A percentile compares a stretch with the other conserved stretches of the same genome.
Conservation (phyloP, 2,113 vertebrate genomes). For the Gallinago media region DNA sequence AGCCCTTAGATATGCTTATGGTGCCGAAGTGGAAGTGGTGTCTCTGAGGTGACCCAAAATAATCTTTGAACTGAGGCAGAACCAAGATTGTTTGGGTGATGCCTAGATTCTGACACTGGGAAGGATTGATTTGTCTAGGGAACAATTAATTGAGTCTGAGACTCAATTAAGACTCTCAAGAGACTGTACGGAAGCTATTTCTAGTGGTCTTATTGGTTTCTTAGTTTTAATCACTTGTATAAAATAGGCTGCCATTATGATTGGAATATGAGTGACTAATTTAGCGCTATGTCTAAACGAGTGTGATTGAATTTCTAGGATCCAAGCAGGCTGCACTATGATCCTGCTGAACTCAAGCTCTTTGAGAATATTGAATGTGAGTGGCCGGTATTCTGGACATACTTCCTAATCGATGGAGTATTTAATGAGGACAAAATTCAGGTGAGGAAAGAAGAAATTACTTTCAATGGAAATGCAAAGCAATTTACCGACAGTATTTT, state of each 20-base stretch:
- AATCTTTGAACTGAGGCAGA: neutral
- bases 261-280: neutral
- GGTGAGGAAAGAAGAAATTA: conserved; percentile 76
- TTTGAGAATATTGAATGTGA: conserved; percentile 99
- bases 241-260: neutral
- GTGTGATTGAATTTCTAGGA: conserved; percentile 80
- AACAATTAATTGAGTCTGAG: neutral
- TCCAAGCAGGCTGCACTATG: conserved; percentile 93
- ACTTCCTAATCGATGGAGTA: conserved; percentile 93
- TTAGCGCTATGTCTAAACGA: neutral
- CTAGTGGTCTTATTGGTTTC: neutral
- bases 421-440: conserved; percentile 90
- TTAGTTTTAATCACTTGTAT: neutral
- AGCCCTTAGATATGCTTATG: neutral
- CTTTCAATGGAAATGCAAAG: neutral
- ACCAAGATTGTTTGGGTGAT: neutral
- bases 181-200: neutral
- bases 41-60: neutral
- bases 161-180: neutral
- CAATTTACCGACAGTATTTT: neutral
- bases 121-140: neutral
- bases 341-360: conserved; percentile 96
- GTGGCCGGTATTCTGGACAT: conserved; percentile 98
- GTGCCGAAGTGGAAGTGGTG: neutral
- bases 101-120: neutral